Conservation (phyloP, 2,888 invertebrate species). For the Eueremaeus valkanovi region DNA sequence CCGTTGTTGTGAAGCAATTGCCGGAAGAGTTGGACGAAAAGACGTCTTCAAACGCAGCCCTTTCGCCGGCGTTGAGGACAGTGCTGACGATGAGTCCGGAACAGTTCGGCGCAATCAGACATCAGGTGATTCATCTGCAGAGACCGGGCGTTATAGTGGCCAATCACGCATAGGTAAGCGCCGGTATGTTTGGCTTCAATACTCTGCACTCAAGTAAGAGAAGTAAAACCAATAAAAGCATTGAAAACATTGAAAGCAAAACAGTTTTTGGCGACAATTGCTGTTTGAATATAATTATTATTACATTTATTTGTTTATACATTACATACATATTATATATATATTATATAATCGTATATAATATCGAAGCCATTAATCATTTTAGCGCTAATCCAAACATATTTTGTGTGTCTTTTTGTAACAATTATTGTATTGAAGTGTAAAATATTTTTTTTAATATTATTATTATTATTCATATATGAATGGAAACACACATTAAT, state of each 20-base stretch:
- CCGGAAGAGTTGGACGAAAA: constrained; percentile 21
- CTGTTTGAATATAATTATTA: background rate
- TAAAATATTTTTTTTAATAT: constrained; percentile 10
- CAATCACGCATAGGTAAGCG: constrained; percentile 50
- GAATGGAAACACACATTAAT: constrained; percentile 8
- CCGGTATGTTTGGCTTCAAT: background rate
- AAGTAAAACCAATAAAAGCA: background rate
- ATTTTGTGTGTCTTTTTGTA: constrained; percentile 26
- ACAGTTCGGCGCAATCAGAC: constrained; percentile 44
- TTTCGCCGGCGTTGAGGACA: constrained; percentile 39
- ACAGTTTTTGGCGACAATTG: background rate
- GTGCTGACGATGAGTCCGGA: constrained; percentile 36
- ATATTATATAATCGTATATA: constrained; percentile 26
- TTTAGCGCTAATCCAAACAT: constrained; percentile 28
- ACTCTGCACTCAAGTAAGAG: background rate
- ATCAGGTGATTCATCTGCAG: constrained; percentile 56
- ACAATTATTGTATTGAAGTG: background rate
- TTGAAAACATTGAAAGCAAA: background rate
- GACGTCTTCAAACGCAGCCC: constrained; percentile 23
- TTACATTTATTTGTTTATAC: constrained; percentile 21
- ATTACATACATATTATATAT: too few relatives aligned
- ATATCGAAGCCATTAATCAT: constrained; percentile 30
- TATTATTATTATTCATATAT: constrained; percentile 6
- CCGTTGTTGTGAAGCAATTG: background rate
- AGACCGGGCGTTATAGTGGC: constrained; percentile 83